These are phyloP conservation scores for Xestoiulus laeticollis DNA, from an alignment of 2,888 invertebrate species.

Conservation along the genomic window DNA sequence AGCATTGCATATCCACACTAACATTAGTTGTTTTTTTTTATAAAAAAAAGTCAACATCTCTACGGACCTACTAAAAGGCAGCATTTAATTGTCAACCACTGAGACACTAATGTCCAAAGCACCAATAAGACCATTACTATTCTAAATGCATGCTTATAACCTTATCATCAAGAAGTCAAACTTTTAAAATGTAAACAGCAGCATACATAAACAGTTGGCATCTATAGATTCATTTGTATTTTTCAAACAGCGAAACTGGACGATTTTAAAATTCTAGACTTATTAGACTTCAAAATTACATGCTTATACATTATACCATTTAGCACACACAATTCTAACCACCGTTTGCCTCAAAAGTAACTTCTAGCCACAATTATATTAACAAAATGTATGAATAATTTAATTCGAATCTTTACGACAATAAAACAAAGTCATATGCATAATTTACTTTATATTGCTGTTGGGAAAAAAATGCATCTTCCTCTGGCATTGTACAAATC, in stretches of 20 bases:
- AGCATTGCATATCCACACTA: too few relatives aligned
- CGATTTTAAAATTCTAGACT: slow-evolving; percentile 10
- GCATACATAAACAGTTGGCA: slow-evolving; percentile 3
- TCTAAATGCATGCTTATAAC: not conserved
- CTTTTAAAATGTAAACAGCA: not conserved
- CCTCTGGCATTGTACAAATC: slow-evolving; percentile 12
- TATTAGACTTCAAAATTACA: slow-evolving; percentile 5
- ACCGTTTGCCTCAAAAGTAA: not conserved
- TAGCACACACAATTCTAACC: slow-evolving; percentile 24
- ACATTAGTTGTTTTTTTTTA: too few relatives aligned
- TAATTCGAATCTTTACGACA: not conserved
- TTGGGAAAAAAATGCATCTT: not conserved
- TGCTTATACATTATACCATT: not conserved
- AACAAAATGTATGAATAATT: slow-evolving; percentile 36
- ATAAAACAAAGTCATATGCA: slow-evolving; percentile 30
- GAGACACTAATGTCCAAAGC: not conserved
- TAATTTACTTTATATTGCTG: slow-evolving; percentile 35
- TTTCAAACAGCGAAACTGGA: slow-evolving; percentile 23
- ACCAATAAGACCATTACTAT: not conserved
- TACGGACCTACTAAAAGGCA: not conserved
- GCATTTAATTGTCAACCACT: not conserved
- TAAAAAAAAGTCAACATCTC: not conserved
- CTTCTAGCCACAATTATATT: not conserved
- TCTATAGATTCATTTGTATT: slow-evolving; percentile 20
- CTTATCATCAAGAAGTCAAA: not conserved